These are phyloP conservation scores for Agrotis puta DNA, from an alignment of 2,888 invertebrate genomes.

Conservation along the genomic window DNA sequence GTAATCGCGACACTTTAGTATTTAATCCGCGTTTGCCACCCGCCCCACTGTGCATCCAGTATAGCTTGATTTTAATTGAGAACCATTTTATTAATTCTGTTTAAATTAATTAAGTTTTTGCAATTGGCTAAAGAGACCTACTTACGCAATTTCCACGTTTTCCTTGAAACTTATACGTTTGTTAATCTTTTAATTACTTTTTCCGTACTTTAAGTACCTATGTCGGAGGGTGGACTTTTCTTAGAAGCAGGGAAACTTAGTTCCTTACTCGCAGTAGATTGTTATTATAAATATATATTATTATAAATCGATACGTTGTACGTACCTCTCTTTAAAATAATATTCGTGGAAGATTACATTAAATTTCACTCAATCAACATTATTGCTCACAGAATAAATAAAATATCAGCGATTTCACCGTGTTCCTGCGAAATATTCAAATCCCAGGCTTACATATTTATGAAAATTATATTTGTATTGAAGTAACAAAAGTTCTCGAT, in stretches of 20 bases:
- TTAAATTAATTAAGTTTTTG: constrained; percentile 41
- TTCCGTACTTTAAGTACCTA: background rate
- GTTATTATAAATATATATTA: background rate
- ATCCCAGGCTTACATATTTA: constrained; percentile 55
- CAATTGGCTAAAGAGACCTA: constrained; percentile 15
- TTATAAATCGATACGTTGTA: background rate
- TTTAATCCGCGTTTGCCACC: constrained; percentile 83
- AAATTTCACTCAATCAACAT: constrained; percentile 44
- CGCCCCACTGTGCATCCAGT: constrained; percentile 72
- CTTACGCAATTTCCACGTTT: constrained; percentile 18
- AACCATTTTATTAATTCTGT: constrained; percentile 53
- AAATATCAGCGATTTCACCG: constrained; percentile 28
- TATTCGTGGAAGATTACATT: constrained; percentile 28
- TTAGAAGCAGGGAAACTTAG: background rate
- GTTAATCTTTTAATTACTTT: constrained; percentile 31
- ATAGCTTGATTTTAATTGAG: constrained; percentile 81
- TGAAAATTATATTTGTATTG: constrained; percentile 52
- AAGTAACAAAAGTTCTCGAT: constrained; percentile 54
- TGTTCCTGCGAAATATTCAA: constrained; percentile 45
- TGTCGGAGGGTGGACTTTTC: background rate
- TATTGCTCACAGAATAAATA: constrained; percentile 42
- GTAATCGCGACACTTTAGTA: constrained; percentile 84
- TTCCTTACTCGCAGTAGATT: background rate
- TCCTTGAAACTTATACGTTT: constrained; percentile 24
- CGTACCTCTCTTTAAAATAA: background rate